Conservation (phyloP, 2,113 vertebrate genomes). For the Gasterosteus aculeatus region DNA sequence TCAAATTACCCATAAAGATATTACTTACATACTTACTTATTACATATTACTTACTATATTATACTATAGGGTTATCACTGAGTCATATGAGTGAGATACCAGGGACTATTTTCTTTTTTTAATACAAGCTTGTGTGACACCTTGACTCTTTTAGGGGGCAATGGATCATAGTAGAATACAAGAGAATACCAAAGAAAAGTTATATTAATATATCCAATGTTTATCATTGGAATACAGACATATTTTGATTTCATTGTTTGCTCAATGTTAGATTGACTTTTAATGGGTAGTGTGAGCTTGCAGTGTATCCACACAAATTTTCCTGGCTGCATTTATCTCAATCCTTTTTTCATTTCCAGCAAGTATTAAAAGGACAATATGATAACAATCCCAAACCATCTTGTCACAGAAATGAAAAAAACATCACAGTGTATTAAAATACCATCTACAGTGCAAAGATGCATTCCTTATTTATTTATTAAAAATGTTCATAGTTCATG, state of each 20-base stretch:
- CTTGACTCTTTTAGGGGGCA: background rate
- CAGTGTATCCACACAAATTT: background rate
- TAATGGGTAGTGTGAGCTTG: background rate
- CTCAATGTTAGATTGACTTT: background rate
- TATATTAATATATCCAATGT: background rate
- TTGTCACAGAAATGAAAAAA: background rate
- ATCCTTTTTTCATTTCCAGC: background rate
- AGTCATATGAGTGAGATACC: background rate
- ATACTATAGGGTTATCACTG: background rate
- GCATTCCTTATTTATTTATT: background rate
- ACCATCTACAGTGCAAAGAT: background rate
- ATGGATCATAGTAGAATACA: background rate
- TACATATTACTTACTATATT: too few relatives aligned
- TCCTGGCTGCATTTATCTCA: background rate
- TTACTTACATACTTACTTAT: background rate
- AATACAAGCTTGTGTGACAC: background rate
- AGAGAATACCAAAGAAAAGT: background rate
- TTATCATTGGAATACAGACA: background rate
- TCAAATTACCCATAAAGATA: background rate
- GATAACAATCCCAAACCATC: background rate
- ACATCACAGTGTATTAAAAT: slow-evolving; percentile 7
- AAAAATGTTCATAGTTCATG: too few relatives aligned
- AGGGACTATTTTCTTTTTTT: too few relatives aligned
- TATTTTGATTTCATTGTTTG: background rate
- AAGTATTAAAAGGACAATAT: background rate